Evolutionary conservation across 2,888 invertebrate genomes (phyloP).

Genomic region (Epinotia nisella): DNA sequence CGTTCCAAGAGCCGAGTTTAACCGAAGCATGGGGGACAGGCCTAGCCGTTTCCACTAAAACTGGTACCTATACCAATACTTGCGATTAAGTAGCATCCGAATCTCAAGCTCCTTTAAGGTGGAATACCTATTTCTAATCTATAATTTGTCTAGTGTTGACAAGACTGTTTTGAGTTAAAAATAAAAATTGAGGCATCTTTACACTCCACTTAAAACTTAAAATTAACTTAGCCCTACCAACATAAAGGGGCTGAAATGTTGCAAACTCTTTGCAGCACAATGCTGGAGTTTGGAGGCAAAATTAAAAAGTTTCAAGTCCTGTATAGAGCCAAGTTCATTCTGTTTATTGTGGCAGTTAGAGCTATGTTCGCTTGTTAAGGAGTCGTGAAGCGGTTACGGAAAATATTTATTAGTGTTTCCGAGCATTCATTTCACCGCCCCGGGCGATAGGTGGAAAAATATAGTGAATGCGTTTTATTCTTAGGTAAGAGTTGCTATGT

Average conservation of each 20-base stretch:
- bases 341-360: slow-evolving; percentile 48
- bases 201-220: slow-evolving; percentile 34
- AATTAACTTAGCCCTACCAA: slow-evolving; percentile 36
- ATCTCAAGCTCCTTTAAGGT: too few species aligned
- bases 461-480: not conserved
- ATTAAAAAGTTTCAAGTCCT: slow-evolving; percentile 46
- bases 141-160: too few species aligned
- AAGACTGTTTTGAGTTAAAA: too few species aligned
- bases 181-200: slow-evolving; percentile 10
- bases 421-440: not conserved
- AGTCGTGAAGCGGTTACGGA: slow-evolving; percentile 18
- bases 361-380: slow-evolving; percentile 39
- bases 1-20: too few species aligned
- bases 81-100: too few species aligned
- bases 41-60: too few species aligned
- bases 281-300: slow-evolving; percentile 43
- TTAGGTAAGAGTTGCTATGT: not conserved
- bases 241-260: slow-evolving; percentile 41
- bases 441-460: not conserved
- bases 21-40: too few species aligned
- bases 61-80: too few species aligned
- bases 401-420: slow-evolving; percentile 7
- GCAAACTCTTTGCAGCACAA: slow-evolving; percentile 37
- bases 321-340: slow-evolving; percentile 46
- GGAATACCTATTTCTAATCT: too few species aligned